Evolutionary conservation across 2,888 invertebrate species (phyloP).

Genomic region (Cheilosia urbana): DNA sequence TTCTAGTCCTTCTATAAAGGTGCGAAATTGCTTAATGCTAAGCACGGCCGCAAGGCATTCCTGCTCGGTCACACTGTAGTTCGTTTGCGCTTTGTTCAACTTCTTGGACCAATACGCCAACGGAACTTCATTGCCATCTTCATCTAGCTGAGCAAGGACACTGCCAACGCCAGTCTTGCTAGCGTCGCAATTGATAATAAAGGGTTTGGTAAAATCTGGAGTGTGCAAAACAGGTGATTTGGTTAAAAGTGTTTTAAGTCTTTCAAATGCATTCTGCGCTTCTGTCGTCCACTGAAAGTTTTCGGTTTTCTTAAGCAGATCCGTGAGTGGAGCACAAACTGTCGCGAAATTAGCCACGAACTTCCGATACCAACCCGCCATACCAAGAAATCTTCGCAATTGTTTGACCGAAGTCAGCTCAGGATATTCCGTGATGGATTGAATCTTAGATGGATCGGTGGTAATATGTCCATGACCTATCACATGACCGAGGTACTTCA

Average conservation of each 20-base stretch:
- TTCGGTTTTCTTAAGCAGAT: conserved; percentile 18
- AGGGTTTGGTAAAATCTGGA: conserved; percentile 44
- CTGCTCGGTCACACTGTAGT: conserved; percentile 17
- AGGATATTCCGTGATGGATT: too few relatives aligned
- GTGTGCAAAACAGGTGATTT: conserved; percentile 32
- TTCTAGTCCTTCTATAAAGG: too few relatives aligned
- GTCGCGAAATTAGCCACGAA: conserved; percentile 40
- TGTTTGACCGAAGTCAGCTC: conserved; percentile 29
- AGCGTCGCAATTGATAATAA: conserved; percentile 50
- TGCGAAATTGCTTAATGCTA: too few relatives aligned
- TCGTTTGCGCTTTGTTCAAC: conserved; percentile 30
- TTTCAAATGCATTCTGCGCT: conserved; percentile 18
- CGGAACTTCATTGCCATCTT: conserved; percentile 15
- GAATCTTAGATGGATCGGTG: too few relatives aligned
- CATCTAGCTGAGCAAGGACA: conserved; percentile 32
- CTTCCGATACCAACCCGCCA: conserved; percentile 68
- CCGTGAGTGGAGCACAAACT: conserved; percentile 33
- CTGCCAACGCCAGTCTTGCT: conserved; percentile 28
- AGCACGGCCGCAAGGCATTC: too few relatives aligned
- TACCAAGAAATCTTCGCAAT: conserved; percentile 60
- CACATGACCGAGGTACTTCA: conserved; percentile 59
- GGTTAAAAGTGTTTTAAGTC: conserved; percentile 20
- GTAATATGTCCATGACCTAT: too few relatives aligned
- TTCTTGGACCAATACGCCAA: conserved; percentile 31
- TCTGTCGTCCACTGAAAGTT: conserved; percentile 7